Evolutionary conservation across 2,797 vertebrate genomes (phyloP).

Genomic region (Lepus townsendii): DNA sequence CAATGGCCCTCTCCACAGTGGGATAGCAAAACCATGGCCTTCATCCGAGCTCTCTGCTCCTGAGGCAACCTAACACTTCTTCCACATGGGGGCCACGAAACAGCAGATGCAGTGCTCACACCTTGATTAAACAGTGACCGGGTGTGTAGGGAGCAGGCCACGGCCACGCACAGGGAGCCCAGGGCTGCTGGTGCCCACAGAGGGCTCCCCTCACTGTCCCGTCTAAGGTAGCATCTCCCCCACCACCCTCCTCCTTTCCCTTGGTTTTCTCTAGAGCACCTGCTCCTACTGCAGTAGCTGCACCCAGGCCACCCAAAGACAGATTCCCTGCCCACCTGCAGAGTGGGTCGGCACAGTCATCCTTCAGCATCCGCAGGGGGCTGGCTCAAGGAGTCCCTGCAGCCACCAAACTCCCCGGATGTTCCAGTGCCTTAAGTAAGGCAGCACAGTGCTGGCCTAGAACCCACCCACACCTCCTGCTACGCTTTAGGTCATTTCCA

Average conservation of each 20-base stretch:
- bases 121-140: no score
- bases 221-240: background rate
- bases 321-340: no score
- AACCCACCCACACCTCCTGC: no score
- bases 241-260: no score
- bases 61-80: background rate
- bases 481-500: no score
- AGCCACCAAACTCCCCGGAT: no score
- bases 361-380: no score
- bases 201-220: background rate
- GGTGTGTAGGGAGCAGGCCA: no score
- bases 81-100: background rate
- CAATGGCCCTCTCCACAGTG: background rate
- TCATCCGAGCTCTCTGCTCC: background rate
- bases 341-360: no score
- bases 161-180: accelerated
- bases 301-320: background rate
- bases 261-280: background rate
- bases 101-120: accelerated
- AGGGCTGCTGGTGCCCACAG: background rate
- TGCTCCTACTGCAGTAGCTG: background rate
- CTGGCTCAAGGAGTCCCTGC: no score
- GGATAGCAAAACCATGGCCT: background rate
- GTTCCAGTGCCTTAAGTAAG: no score
- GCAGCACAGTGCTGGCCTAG: no score